Base-by-base conservation (phyloP, 2,888 invertebrate species). In the Lycia hirtaria region DNA sequence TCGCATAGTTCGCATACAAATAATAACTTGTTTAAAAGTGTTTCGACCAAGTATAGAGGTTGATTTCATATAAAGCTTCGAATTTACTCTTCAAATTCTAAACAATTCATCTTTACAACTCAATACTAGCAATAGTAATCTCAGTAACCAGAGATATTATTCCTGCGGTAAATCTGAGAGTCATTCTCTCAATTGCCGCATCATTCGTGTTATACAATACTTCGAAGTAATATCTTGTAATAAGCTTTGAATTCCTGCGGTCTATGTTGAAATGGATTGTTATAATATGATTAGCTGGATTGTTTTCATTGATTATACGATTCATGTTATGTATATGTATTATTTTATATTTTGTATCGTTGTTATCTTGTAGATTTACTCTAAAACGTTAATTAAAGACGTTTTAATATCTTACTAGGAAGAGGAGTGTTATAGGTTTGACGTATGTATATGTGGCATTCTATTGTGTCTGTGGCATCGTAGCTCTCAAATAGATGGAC, bases 211-310 rank as follows among this genome's bases (percentile, higher is more conserved):
- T 56, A 56, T 56, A 56, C 50, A 56, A 56, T 56, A 26, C 60
- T 60, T 56, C 49, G 35, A 44, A 49, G 50, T 62, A 60, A 58
- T 57, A 62, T 60, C 52, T 51, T 48, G 64, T 66, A 62, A 62
- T 64, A 64, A 60, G 56, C 58, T 53, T 55, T 37, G 45, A 19
- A 66, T 62, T 64, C 60, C 45, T 66, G 66, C 52, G 66, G 66
- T 66, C 17, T 24, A 44, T 49, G 56, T 52, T 66, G 66, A 64
- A 66, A 47, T 41, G 40, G 51, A 50, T 56, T 40, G 51, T 56
- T 52, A 47, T 33, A 47, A 51, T 45, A 33, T 33, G 56, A 56
- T 56, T 50, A 56, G 44, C 33, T 41, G 10, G 4, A 55, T 30
- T 35, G 55, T 44, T 47, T 41, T 24, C 15, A 33, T 54, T 41